phyloP scores from a whole-genome alignment of 2,797 vertebrate genomes.

The Protonibea diacanthus region DNA sequence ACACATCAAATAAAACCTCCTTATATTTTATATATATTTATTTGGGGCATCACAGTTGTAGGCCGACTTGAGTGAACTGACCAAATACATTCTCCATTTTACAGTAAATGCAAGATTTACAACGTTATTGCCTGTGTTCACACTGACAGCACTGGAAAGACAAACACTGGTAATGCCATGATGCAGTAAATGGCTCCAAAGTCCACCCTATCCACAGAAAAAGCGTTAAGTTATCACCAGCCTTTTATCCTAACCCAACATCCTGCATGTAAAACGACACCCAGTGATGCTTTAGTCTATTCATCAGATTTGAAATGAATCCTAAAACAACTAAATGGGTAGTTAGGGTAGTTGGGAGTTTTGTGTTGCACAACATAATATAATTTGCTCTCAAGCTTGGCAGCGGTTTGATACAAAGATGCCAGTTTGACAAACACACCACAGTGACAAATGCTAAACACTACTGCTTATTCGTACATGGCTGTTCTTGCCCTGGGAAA shows the following conservation, averaged over 20 bases:
- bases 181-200: slow-evolving; percentile 59
- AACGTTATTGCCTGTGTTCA: not conserved
- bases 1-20: not conserved
- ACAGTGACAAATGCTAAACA: not conserved
- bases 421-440: slow-evolving; percentile 41
- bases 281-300: too few species aligned
- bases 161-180: slow-evolving; percentile 46
- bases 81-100: not conserved
- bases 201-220: slow-evolving; percentile 27
- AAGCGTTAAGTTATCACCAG: not conserved
- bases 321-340: not conserved
- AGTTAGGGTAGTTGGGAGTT: not conserved
- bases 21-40: not conserved
- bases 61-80: too few species aligned
- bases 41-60: too few species aligned
- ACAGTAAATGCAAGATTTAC: not conserved
- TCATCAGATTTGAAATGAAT: slow-evolving; percentile 7
- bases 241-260: slow-evolving; percentile 22
- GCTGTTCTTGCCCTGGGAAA: slow-evolving; percentile 39
- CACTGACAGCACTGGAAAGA: slow-evolving; percentile 13
- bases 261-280: not conserved
- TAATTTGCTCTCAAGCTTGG: not conserved
- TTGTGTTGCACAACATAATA: not conserved
- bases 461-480: slow-evolving; percentile 28
- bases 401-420: not conserved